Evolutionary conservation across 1,140 invertebrate genomes (phyloP).

Genomic region (Drosophila elegans): DNA sequence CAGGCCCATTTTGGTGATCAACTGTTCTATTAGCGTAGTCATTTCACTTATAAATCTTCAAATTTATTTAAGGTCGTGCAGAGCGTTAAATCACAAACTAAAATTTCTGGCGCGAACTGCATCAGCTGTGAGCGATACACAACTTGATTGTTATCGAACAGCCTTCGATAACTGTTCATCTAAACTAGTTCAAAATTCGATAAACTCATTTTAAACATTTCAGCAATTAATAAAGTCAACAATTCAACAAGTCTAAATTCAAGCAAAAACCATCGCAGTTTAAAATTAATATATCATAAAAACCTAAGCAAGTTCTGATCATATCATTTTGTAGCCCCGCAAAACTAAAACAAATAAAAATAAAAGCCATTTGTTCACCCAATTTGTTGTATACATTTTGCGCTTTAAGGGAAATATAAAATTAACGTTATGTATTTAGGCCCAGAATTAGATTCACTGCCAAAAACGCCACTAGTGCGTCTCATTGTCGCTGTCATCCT

Average conservation of each 20-base stretch:
- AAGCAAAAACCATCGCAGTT: too few species aligned
- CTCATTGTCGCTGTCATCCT: slow-evolving; percentile 93
- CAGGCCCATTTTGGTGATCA: slow-evolving; percentile 76
- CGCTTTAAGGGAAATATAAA: slow-evolving; percentile 38
- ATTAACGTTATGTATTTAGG: slow-evolving; percentile 34
- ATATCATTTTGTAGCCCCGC: neutral
- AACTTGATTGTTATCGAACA: neutral
- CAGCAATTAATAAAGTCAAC: too few species aligned
- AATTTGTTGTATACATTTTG: slow-evolving; percentile 28
- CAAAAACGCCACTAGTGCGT: slow-evolving; percentile 44
- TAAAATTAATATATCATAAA: too few species aligned
- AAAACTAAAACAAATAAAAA: neutral
- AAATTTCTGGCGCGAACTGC: slow-evolving; percentile 28
- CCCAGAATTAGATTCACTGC: slow-evolving; percentile 66
- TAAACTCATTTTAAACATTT: too few species aligned
- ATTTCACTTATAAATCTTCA: slow-evolving; percentile 24
- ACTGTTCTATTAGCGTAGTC: slow-evolving; percentile 74
- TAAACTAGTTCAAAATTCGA: neutral
- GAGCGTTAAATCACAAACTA: slow-evolving; percentile 24
- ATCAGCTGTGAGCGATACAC: slow-evolving; percentile 21
- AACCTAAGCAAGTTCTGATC: too few species aligned
- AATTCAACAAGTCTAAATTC: too few species aligned
- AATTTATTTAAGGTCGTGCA: slow-evolving; percentile 15
- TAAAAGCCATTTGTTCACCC: slow-evolving; percentile 9
- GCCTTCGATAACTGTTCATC: neutral